Conservation (phyloP, 23 tunicate genomes). For the Phallusia fumigata region DNA sequence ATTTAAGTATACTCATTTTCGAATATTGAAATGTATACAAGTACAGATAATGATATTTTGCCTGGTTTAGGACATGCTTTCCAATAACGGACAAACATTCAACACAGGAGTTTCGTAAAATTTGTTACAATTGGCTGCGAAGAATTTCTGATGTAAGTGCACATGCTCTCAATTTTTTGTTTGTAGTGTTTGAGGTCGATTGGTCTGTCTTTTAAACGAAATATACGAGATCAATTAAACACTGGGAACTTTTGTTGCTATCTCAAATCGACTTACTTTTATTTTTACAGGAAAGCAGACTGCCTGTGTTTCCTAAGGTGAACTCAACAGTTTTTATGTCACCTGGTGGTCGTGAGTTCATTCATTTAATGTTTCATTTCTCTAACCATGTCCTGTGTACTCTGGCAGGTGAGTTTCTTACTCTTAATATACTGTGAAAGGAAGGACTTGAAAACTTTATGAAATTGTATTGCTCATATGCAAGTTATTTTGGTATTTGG, state of each 20-base stretch:
- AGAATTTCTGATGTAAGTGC: conserved; percentile 34
- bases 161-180: too few species aligned
- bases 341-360: conserved; percentile 56
- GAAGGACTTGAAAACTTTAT: too few species aligned
- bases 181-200: too few species aligned
- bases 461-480: too few species aligned
- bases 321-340: conserved; percentile 36
- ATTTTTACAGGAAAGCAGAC: conserved; percentile 21
- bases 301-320: conserved; percentile 19
- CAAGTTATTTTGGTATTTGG: too few species aligned
- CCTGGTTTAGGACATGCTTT: conserved; percentile 36
- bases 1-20: conserved; percentile 9
- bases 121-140: conserved; percentile 43
- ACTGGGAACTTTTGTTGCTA: neutral
- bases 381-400: conserved; percentile 34
- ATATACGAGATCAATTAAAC: too few species aligned
- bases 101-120: conserved; percentile 51
- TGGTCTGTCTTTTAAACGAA: neutral
- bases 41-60: neutral
- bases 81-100: conserved; percentile 38
- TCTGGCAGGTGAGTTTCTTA: neutral
- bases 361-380: conserved; percentile 42
- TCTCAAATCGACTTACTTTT: neutral
- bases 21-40: neutral
- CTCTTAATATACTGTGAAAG: too few species aligned